A percentile compares a stretch with the other conserved stretches of the same genome.
phyloP scores from a whole-genome alignment of 2,797 vertebrate genomes.

The Ctenochaetus hawaiiensis region DNA sequence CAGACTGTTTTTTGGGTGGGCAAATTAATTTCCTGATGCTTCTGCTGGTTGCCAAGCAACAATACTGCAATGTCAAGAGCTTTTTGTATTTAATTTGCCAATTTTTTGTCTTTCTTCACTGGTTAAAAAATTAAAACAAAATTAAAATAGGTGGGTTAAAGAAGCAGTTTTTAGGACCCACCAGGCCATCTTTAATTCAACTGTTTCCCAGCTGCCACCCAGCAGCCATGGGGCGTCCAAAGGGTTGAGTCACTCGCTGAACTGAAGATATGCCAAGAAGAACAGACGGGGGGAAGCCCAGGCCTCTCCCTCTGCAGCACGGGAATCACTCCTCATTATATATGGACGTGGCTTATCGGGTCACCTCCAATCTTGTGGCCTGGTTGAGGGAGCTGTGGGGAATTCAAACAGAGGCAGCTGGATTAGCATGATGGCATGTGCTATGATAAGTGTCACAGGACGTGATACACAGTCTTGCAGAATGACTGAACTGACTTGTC shows the following conservation, averaged over 20 bases:
- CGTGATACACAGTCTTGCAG: constrained; percentile 41
- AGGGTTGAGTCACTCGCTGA: constrained; percentile 63
- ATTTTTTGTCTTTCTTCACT: too few relatives aligned
- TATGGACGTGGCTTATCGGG: constrained; percentile 57
- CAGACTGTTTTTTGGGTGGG: too few relatives aligned
- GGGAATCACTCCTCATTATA: constrained; percentile 65
- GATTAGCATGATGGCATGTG: constrained; percentile 48
- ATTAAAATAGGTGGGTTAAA: background rate
- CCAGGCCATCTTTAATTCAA: constrained; percentile 21
- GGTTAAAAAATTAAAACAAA: too few relatives aligned
- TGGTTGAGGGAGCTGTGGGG: constrained; percentile 45
- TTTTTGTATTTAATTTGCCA: too few relatives aligned
- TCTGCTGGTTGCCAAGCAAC: too few relatives aligned
- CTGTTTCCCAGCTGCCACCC: constrained; percentile 30
- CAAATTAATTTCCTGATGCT: too few relatives aligned
- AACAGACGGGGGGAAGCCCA: constrained; percentile 66
- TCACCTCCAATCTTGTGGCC: constrained; percentile 59
- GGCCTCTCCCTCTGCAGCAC: constrained; percentile 30
- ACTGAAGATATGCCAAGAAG: constrained; percentile 56
- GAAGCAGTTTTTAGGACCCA: constrained; percentile 12
- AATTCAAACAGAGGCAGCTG: constrained; percentile 27
- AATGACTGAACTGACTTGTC: constrained; percentile 53
- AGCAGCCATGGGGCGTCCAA: constrained; percentile 43
- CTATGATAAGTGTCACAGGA: constrained; percentile 56
- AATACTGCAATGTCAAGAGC: too few relatives aligned